Evolutionary conservation across 2,888 invertebrate genomes (phyloP), one percentile per base, ranked within the genome.

Genomic region (Adelognathus sp.): DNA sequence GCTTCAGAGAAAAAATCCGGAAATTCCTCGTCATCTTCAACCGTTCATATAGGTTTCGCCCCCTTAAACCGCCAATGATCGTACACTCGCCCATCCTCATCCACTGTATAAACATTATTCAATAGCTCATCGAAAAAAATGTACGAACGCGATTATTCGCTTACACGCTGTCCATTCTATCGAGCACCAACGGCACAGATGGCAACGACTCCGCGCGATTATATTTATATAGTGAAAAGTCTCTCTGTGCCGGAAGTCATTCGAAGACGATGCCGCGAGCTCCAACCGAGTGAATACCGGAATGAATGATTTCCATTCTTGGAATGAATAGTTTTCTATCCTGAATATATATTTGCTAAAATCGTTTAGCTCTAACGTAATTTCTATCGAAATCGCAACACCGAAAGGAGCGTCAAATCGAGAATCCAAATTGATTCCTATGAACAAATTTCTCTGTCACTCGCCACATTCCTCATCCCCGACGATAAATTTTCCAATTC

Each of bases 211-310:
- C 56, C 46, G 31, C 39, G 31, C 58, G 14, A 18, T 18, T n/a
- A n/a, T n/a, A 58, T 29, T 36, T 21, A 24, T n/a, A 41, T 24
- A 21, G 1, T 27, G 36, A 67, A 66, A 72, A 56, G 36, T 66
- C 44, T 71, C 18, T 39, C n/a, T n/a, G 41, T 72, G 71, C 72
- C 76, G 71, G 76, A 76, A 76, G 61, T 72, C 29, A 61, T 61
- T 11, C 76, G 27, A 27, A 44, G 39, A 52, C 67, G 67, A 39
- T 56, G 52, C 39, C 63, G 52, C 36, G 66, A 64, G 56, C 70
- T 41, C 39, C 21, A 18, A 14, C 50, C 6, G 33, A 21, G 41
- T 29, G 63, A 29, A 41, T 24, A 73, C 50, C 50, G 41, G 64
- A 73, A 64, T 73, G 46, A 78, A 73, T 63, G 46, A 78, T 69